Percentiles rank a stretch among this genome's conserved stretches.
phyloP scores from a whole-genome alignment of 2,797 vertebrate genomes.

The Schizopygopsis pylzovi region DNA sequence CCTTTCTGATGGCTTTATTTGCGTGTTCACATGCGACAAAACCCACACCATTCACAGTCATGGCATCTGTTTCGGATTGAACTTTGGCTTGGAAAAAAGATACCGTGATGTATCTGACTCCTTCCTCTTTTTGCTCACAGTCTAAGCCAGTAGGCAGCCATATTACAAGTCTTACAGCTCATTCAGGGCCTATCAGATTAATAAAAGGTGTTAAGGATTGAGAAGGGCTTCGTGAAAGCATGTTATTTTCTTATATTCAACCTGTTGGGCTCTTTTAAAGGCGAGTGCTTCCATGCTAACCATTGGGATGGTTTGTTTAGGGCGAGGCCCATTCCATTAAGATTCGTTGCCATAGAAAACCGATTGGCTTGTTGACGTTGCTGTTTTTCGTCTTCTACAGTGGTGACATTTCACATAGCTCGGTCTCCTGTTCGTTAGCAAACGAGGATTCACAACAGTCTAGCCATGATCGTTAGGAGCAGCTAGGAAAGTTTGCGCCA shows the following conservation, averaged over 20 bases:
- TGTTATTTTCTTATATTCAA: slow-evolving; percentile 16
- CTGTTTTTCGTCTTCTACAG: slow-evolving; percentile 25
- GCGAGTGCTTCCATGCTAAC: slow-evolving; percentile 32
- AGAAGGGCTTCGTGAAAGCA: slow-evolving; percentile 49
- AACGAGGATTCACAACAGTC: slow-evolving; percentile 31
- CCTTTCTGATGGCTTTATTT: slow-evolving; percentile 39
- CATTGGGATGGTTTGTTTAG: slow-evolving; percentile 16
- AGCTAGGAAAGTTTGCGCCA: slow-evolving; percentile 26
- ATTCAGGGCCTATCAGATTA: slow-evolving; percentile 59
- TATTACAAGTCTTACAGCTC: slow-evolving; percentile 47
- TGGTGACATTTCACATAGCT: slow-evolving; percentile 25
- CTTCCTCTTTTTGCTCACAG: slow-evolving; percentile 44
- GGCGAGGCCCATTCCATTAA: slow-evolving; percentile 20
- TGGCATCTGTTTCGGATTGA: slow-evolving; percentile 39
- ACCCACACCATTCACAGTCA: not conserved
- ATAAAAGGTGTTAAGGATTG: slow-evolving; percentile 55
- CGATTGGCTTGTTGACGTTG: not conserved
- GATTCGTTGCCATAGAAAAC: slow-evolving; percentile 26
- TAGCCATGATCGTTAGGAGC: slow-evolving; percentile 35
- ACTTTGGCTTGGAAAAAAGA: slow-evolving; percentile 38
- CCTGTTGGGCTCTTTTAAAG: slow-evolving; percentile 55
- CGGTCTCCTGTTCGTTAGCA: slow-evolving; percentile 13
- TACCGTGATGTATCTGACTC: slow-evolving; percentile 31
- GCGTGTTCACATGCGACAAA: slow-evolving; percentile 36
- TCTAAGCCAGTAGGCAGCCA: slow-evolving; percentile 38